Conservation (phyloP, 2,888 invertebrate species). For the Apotomis betuletana region DNA sequence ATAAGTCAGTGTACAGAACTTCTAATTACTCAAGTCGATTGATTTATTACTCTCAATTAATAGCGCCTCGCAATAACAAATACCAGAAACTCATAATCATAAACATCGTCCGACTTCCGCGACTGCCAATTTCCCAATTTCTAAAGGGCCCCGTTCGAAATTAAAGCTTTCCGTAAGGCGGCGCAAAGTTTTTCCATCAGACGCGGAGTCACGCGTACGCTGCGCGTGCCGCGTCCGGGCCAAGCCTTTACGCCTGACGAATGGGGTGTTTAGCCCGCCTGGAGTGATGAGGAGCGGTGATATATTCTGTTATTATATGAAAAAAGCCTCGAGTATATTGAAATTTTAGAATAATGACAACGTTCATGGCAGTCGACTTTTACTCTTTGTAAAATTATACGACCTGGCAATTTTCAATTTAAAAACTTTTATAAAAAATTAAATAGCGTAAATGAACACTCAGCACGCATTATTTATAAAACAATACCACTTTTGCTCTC, state of each 20-base stretch:
- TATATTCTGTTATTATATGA: constrained; percentile 16
- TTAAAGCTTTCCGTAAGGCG: constrained; percentile 15
- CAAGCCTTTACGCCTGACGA: constrained; percentile 27
- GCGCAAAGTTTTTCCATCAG: constrained; percentile 35
- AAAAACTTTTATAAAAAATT: no score
- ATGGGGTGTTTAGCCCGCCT: constrained; percentile 34
- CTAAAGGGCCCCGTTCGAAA: constrained; percentile 27
- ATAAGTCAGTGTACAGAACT: neutral
- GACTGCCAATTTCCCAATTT: constrained; percentile 26
- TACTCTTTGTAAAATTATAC: neutral
- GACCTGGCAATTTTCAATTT: no score
- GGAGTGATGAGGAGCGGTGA: constrained; percentile 25
- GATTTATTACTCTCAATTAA: neutral
- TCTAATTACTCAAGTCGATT: neutral
- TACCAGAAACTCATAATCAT: constrained; percentile 25
- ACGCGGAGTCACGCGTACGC: constrained; percentile 32
- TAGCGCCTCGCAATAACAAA: neutral
- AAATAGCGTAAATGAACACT: no score
- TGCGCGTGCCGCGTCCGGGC: constrained; percentile 28
- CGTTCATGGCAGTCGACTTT: neutral
- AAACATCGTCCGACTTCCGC: constrained; percentile 11
- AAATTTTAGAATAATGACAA: neutral
- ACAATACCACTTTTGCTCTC: no score
- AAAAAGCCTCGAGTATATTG: constrained; percentile 8
- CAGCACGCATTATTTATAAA: no score